These are phyloP conservation scores for Tetheella fluctuosa DNA, from an alignment of 2,888 invertebrate genomes.

Conservation along the genomic window DNA sequence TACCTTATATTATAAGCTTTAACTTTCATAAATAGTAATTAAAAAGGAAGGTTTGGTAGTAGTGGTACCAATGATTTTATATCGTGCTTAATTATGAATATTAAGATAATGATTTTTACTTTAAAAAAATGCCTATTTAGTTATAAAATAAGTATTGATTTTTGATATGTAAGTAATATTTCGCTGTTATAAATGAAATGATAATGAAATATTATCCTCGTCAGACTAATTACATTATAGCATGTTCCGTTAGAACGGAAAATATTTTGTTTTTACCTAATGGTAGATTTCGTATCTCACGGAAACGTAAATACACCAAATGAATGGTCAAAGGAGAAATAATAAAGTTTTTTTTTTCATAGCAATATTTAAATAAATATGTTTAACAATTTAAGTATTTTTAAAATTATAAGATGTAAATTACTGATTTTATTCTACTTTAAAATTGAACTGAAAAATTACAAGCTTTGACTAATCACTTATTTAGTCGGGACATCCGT, in stretches of 20 bases:
- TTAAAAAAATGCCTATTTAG: neutral
- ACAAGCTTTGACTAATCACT: no score
- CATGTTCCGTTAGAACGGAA: constrained; percentile 25
- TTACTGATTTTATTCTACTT: no score
- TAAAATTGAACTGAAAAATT: no score
- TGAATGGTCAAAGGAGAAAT: neutral
- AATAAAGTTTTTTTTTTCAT: neutral
- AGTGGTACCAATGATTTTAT: no score
- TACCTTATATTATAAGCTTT: no score
- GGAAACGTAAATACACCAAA: neutral
- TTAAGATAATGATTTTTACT: no score
- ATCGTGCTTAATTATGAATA: no score
- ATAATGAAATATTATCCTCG: constrained; percentile 20
- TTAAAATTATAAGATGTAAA: no score
- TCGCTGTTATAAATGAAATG: constrained; percentile 9
- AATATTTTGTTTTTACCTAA: constrained; percentile 4
- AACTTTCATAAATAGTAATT: no score
- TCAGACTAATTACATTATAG: constrained; percentile 42
- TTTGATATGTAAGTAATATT: neutral
- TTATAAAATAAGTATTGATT: neutral
- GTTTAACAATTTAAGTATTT: no score
- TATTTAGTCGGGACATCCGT: no score
- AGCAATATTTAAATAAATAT: neutral
- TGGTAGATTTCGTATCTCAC: neutral
- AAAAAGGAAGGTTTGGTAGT: no score